These are phyloP conservation scores for Noctua janthe DNA, from an alignment of 2,888 invertebrate genomes.

Conservation along the genomic window DNA sequence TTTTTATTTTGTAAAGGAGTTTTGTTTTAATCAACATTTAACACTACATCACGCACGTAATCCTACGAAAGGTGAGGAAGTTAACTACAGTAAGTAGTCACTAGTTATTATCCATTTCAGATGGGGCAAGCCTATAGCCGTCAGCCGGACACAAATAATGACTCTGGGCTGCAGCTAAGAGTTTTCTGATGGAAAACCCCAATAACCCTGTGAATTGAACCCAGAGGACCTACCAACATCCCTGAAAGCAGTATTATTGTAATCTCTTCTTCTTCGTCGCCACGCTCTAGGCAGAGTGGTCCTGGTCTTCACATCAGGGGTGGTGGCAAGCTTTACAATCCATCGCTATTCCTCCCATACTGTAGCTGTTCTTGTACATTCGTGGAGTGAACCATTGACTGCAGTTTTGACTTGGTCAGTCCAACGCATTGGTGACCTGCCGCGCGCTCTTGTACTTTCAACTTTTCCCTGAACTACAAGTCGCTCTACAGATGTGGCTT, in stretches of 20 bases:
- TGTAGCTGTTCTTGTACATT: too few relatives aligned
- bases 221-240: not conserved
- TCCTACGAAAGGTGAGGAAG: not conserved
- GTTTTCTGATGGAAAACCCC: not conserved
- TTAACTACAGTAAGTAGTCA: not conserved
- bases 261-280: not conserved
- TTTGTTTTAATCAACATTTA: not conserved
- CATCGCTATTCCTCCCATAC: too few relatives aligned
- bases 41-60: not conserved
- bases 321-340: too few relatives aligned
- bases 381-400: too few relatives aligned
- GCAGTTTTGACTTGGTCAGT: too few relatives aligned
- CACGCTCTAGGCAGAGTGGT: too few relatives aligned
- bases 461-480: too few relatives aligned
- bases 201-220: not conserved
- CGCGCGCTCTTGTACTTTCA: too few relatives aligned
- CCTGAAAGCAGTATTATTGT: not conserved
- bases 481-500: too few relatives aligned
- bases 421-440: too few relatives aligned
- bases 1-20: conserved; percentile 20
- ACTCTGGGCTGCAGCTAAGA: not conserved
- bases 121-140: not conserved
- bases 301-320: too few relatives aligned
- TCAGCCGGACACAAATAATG: not conserved
- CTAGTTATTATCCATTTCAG: not conserved